Evolutionary conservation across 2,113 vertebrate genomes (phyloP), one percentile per base, ranked within the genome.

Genomic region (Stigmatopora nigra): DNA sequence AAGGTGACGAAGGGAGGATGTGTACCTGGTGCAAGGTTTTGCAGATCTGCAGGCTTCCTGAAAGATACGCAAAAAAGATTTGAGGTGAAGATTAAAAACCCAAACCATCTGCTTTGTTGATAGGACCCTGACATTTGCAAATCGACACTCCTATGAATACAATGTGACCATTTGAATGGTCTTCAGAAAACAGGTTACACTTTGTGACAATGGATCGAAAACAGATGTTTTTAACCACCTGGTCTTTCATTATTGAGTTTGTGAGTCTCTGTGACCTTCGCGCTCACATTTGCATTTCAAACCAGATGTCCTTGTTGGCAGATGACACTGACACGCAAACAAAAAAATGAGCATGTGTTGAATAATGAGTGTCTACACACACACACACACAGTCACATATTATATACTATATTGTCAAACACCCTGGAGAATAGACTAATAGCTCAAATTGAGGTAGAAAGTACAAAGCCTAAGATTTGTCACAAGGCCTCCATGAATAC

Each of bases 1-100:
- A 92, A 99, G 25, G 97, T 99, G 84, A 99, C 92, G 86, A 99
- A 99, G 64, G 97, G 97, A 0, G 96, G 97, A 82, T 98, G 97
- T 14, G 95, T 99, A 80, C 97, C 97, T 0, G 97, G 97, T 78
- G 97, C 97, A 87, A 99, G 86, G 76, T 99, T 98, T 84, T 99
- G 97, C 60, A 99, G 93, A 81, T 99, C 97, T 46, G 95, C 94
- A 56, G 97, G 97, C 85, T 99, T 99, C 88, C 96, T 99, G 78
- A n/a, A 66, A 45, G 55, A 81, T 16, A 22, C 10, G 48, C 17
- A 72, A 11, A 8, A 62, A n/a, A 70, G 8, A 47, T 36, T 63
- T 0, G 12, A 7, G 55, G 3, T 14, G 22, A 61, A 16, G 22
- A 46, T 49, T 49, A 58, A 35, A 45, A 7, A 46, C 46, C 8